Percentiles rank a stretch among this genome's conserved stretches.
Conservation (phyloP, 2,888 invertebrate genomes). For the Brachyptera risi region DNA sequence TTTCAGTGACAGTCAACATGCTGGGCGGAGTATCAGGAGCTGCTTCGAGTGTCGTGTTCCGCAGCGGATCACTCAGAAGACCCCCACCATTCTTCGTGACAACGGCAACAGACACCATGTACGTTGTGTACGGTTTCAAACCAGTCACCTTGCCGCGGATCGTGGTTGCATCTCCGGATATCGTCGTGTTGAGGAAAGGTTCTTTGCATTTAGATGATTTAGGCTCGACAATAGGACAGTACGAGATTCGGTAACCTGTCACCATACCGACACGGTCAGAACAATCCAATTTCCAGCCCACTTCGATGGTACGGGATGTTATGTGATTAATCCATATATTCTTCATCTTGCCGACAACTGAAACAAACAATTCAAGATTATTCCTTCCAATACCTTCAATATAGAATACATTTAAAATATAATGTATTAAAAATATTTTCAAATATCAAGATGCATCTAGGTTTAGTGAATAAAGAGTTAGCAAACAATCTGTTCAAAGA, state of each 20-base stretch:
- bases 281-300: conserved; percentile 76
- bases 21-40: conserved; percentile 55
- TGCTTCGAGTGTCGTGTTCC: conserved; percentile 66
- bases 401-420: too few relatives aligned
- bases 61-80: conserved; percentile 54
- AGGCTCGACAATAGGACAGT: conserved; percentile 61
- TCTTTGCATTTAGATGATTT: conserved; percentile 55
- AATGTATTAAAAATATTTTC: too few relatives aligned
- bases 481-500: too few relatives aligned
- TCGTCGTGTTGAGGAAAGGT: conserved; percentile 42
- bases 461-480: too few relatives aligned
- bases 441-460: too few relatives aligned
- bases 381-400: too few relatives aligned
- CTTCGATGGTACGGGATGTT: conserved; percentile 53
- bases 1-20: conserved; percentile 54
- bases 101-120: conserved; percentile 65
- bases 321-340: conserved; percentile 51
- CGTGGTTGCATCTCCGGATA: conserved; percentile 21
- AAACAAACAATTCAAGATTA: conserved; percentile 27
- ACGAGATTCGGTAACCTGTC: conserved; percentile 69
- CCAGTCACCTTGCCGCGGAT: conserved; percentile 41
- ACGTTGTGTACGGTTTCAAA: conserved; percentile 70
- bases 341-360: conserved; percentile 54
- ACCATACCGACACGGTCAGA: conserved; percentile 66
- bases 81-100: conserved; percentile 52